Evolutionary conservation across 2,113 vertebrate genomes (phyloP).

Genomic region (Gavialis gangeticus): DNA sequence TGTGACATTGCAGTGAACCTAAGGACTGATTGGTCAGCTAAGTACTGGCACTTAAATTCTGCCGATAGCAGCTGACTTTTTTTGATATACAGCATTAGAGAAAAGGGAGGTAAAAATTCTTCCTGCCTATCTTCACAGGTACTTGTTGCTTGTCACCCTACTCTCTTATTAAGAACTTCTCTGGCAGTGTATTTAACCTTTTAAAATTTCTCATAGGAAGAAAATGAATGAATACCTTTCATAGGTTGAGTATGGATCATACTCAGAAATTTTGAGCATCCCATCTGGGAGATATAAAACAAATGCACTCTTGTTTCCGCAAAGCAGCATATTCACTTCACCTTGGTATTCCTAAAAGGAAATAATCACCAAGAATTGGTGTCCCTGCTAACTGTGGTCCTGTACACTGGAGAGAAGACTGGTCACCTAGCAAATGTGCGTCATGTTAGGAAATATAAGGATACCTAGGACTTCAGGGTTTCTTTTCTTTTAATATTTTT

Average conservation of each 20-base stretch:
- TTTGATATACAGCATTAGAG: background rate
- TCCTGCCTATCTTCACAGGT: background rate
- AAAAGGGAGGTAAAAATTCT: background rate
- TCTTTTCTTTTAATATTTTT: background rate
- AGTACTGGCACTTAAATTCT: background rate
- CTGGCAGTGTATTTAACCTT: constrained; percentile 18
- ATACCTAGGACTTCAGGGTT: background rate
- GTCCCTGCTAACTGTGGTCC: background rate
- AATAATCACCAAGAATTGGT: background rate
- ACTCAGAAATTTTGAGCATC: background rate
- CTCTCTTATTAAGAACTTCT: background rate
- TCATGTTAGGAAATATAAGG: background rate
- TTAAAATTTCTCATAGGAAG: constrained; percentile 1
- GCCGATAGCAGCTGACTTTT: background rate
- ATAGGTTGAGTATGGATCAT: constrained; percentile 24
- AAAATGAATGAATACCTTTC: constrained; percentile 53
- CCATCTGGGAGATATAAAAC: constrained; percentile 32
- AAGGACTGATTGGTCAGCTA: background rate
- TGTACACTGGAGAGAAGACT: background rate
- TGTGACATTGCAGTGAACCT: background rate
- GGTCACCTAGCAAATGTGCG: background rate
- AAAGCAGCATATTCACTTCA: background rate
- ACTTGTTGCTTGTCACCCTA: constrained; percentile 5
- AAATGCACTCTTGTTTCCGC: constrained; percentile 61
- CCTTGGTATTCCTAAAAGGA: constrained; percentile 21